Conservation (phyloP, 2,113 vertebrate genomes). For the Dendropsophus ebraccatus region DNA sequence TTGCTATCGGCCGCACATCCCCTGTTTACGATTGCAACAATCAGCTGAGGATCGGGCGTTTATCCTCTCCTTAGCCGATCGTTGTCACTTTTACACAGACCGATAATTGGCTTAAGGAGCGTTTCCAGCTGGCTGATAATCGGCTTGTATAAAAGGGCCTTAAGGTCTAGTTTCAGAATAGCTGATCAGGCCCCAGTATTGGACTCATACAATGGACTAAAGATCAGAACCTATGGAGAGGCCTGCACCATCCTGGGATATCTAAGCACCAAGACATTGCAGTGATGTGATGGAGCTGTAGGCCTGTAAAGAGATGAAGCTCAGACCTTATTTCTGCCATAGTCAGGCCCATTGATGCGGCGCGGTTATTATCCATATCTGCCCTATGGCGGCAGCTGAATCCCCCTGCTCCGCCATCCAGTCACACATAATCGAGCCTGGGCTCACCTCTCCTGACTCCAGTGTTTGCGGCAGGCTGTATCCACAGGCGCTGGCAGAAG, state of each 20-base stretch:
- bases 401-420: constrained; percentile 5
- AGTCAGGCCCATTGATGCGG: not conserved
- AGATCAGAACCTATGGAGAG: no score
- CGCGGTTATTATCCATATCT: not conserved
- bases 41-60: no score
- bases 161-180: no score
- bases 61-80: no score
- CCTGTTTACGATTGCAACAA: no score
- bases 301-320: not conserved
- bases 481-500: constrained; percentile 41
- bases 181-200: no score
- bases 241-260: not conserved
- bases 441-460: constrained; percentile 45
- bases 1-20: no score
- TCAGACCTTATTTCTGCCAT: constrained; percentile 5
- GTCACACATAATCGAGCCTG: not conserved
- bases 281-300: constrained; percentile 9
- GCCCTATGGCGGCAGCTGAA: constrained; percentile 24
- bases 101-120: no score
- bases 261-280: not conserved
- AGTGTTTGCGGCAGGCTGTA: constrained; percentile 22
- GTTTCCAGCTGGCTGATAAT: no score
- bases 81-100: no score
- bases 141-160: no score
- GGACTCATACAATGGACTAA: no score